Percentiles rank a stretch among this genome's conserved stretches.
Conservation (phyloP, 2,888 invertebrate genomes). For the Phasia obesa region DNA sequence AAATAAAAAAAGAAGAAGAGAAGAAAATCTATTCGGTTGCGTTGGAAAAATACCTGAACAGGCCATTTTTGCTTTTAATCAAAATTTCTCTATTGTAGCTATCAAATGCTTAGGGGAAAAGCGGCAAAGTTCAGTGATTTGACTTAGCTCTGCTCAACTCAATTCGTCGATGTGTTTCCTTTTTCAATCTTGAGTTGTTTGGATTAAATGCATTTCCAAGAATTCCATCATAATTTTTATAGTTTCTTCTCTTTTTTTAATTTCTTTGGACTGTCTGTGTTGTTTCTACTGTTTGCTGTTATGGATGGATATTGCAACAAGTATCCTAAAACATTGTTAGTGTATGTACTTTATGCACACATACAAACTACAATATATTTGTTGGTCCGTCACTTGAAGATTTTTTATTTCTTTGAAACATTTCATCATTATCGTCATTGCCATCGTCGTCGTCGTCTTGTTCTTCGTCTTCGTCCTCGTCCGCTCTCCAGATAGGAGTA, state of each 20-base stretch:
- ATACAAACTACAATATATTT: constrained; percentile 17
- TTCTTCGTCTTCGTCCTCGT: not conserved
- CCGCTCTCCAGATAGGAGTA: constrained; percentile 26
- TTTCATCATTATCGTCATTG: constrained; percentile 11
- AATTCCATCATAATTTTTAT: constrained; percentile 67
- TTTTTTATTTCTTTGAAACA: constrained; percentile 26
- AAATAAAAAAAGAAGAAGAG: constrained; percentile 4
- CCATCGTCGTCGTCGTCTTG: constrained; percentile 3
- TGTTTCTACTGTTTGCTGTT: constrained; percentile 38
- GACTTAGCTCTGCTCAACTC: no score
- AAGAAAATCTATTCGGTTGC: not conserved
- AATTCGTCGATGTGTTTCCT: constrained; percentile 19
- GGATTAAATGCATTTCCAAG: constrained; percentile 67
- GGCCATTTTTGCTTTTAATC: constrained; percentile 11
- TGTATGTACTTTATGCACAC: constrained; percentile 17
- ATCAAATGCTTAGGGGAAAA: constrained; percentile 23
- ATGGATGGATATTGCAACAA: constrained; percentile 60
- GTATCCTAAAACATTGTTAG: constrained; percentile 48
- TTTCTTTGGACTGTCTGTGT: constrained; percentile 28
- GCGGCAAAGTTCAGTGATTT: constrained; percentile 68
- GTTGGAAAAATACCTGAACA: not conserved
- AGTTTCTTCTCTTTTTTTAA: constrained; percentile 25
- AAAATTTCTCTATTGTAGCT: constrained; percentile 45
- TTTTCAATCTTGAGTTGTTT: constrained; percentile 29
- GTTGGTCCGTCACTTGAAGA: constrained; percentile 38